These are phyloP conservation scores for Camponotus pennsylvanicus DNA, from an alignment of 1,140 invertebrate species.

Conservation along the genomic window DNA sequence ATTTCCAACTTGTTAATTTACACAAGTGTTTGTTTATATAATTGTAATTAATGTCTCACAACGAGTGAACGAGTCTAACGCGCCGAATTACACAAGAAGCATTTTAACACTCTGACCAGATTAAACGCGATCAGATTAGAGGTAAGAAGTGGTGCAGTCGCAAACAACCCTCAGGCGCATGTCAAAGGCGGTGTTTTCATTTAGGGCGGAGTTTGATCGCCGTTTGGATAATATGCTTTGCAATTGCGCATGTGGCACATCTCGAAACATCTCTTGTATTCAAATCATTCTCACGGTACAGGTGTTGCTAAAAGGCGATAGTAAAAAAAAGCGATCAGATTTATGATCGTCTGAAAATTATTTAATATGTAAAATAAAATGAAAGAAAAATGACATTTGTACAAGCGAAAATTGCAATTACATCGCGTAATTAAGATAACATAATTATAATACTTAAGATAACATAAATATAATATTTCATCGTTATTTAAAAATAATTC, in stretches of 20 bases:
- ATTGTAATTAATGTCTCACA: neutral
- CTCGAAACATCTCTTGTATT: neutral
- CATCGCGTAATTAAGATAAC: neutral
- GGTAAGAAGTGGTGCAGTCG: slow-evolving; percentile 58
- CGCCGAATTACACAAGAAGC: slow-evolving; percentile 20
- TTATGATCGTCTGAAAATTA: too few relatives aligned
- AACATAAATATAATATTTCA: neutral
- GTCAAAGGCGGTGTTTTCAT: slow-evolving; percentile 73
- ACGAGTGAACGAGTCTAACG: neutral
- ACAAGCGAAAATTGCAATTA: too few relatives aligned
- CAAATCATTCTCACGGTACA: neutral
- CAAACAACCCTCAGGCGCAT: slow-evolving; percentile 73
- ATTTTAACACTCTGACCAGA: slow-evolving; percentile 46
- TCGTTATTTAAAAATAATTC: too few relatives aligned
- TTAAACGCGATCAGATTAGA: slow-evolving; percentile 61
- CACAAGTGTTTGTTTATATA: neutral
- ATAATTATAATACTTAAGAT: too few relatives aligned
- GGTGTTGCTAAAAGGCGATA: neutral
- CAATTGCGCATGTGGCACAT: slow-evolving; percentile 27
- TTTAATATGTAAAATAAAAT: too few relatives aligned
- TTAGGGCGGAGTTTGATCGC: slow-evolving; percentile 77
- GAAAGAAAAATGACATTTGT: too few relatives aligned
- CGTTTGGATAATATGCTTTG: slow-evolving; percentile 54
- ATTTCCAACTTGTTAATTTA: neutral
- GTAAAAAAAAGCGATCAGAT: neutral